Percentiles rank a stretch among this genome's conserved stretches.
Evolutionary conservation across 2,888 invertebrate genomes (phyloP).

Genomic region (Dioctria rufipes): DNA sequence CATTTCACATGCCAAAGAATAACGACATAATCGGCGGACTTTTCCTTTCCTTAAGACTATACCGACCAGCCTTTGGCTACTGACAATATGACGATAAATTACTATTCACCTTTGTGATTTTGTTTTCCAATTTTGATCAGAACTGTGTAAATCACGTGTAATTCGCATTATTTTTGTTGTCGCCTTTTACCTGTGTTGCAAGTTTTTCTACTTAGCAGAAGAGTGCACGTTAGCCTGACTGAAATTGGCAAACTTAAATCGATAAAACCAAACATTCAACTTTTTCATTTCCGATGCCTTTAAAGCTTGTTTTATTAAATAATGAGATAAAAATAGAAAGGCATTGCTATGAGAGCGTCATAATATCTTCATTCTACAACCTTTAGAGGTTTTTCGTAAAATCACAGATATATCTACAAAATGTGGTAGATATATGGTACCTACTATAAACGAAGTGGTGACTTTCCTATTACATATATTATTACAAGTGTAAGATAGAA

Average conservation of each 20-base stretch:
- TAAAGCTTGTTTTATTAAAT: too few species aligned
- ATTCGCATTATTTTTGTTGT: conserved; percentile 20
- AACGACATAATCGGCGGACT: conserved; percentile 22
- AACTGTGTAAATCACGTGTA: conserved; percentile 15
- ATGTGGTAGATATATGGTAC: too few species aligned
- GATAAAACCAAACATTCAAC: background rate
- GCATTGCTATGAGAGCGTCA: too few species aligned
- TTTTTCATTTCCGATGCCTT: background rate
- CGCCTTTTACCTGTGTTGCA: conserved; percentile 6
- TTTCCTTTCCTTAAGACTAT: conserved; percentile 27
- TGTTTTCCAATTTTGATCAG: conserved; percentile 19
- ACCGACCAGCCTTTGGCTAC: background rate
- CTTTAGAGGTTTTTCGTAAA: too few species aligned
- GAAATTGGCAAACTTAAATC: conserved; percentile 15
- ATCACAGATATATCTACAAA: too few species aligned
- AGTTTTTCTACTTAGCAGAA: background rate
- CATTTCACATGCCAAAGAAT: conserved; percentile 31
- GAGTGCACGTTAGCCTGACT: background rate
- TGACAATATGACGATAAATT: conserved; percentile 37
- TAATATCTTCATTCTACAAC: too few species aligned
- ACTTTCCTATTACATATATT: too few species aligned
- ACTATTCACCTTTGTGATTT: conserved; percentile 12
- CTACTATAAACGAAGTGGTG: too few species aligned
- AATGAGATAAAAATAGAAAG: too few species aligned
- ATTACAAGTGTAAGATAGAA: too few species aligned